Evolutionary conservation across 1,140 invertebrate genomes (phyloP), one percentile per base, ranked within the genome.

Genomic region (Macrocentrus cingulum): DNA sequence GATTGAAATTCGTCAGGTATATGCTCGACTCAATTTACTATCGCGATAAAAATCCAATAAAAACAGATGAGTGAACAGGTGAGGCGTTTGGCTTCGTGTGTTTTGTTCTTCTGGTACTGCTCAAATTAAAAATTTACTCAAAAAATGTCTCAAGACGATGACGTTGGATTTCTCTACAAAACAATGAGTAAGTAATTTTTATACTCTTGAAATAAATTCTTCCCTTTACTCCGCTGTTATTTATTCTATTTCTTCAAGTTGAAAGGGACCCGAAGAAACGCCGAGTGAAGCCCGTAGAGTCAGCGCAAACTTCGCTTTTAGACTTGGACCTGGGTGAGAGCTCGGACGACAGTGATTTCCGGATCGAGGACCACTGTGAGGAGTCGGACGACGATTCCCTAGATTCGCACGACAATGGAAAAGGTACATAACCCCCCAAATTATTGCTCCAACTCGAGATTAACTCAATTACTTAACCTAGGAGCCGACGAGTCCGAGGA

Each of bases 281-380:
- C 50, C 85, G 87, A 71, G 91, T 95, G 1, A 95, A 94, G 69
- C 88, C 89, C 41, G 88, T 92, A 2, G 91, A 91, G 68, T 71
- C 77, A 53, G 83, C 82, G 56, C 83, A 78, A 48, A 82, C 89
- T 56, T 87, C 90, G 29, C 82, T 94, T 19, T 73, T 92, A 19
- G 88, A 92, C 75, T 91, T 94, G 75, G 92, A 94, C 80, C 79
- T 91, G 51, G 92, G 88, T 32, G 94, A 96, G 74, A 95, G 93
- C 79, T 95, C 94, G 6, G 93, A 95, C 75, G 95, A 98, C 74
- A 95, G 92, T 65, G 95, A 98, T 80, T 97, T 95, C 80, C 84
- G 93, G 53, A 92, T 95, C 57, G 91, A 94, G 76, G 91, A 94
- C 75, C 90, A 92, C 63, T 86, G 87, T 39, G 87, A 90, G 66